Evolutionary conservation across 2,888 invertebrate genomes (phyloP).

Genomic region (Drosophila percnosoma): DNA sequence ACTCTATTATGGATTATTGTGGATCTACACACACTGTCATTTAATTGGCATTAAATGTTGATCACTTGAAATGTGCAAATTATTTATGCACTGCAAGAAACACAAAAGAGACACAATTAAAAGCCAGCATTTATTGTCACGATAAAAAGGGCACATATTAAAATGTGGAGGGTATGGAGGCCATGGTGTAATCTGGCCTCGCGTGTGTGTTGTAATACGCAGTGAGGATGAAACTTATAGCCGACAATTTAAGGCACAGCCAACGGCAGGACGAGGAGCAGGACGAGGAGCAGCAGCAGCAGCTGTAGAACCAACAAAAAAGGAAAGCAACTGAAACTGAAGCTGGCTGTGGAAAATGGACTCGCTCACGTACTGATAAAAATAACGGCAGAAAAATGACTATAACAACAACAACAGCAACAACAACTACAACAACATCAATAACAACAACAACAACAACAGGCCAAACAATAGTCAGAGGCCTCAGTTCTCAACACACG

Average conservation of each 20-base stretch:
- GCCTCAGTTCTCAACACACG: constrained; percentile 51
- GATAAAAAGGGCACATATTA: constrained; percentile 1
- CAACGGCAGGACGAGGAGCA: not conserved
- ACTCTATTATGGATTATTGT: not conserved
- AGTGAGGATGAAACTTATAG: constrained; percentile 53
- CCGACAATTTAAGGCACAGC: constrained; percentile 60
- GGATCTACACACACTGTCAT: not conserved
- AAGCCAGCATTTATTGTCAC: constrained; percentile 1
- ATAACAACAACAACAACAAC: constrained; percentile 39
- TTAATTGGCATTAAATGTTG: constrained; percentile 1
- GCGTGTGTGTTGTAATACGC: constrained; percentile 7
- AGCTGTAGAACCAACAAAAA: constrained; percentile 27
- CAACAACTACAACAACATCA: constrained; percentile 19
- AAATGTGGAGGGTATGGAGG: constrained; percentile 26
- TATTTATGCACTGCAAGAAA: not conserved
- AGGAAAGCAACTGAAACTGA: constrained; percentile 30
- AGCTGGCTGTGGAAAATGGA: constrained; percentile 52
- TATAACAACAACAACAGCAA: constrained; percentile 43
- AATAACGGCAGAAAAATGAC: constrained; percentile 77
- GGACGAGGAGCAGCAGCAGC: constrained; percentile 9
- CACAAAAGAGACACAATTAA: constrained; percentile 1
- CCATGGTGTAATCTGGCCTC: not conserved
- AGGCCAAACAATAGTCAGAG: constrained; percentile 51
- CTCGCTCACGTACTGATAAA: constrained; percentile 74
- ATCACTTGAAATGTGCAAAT: not conserved